Percentiles rank a stretch among this genome's conserved stretches.
These are phyloP conservation scores for Bombus waltoni DNA, from an alignment of 1,140 invertebrate genomes.

Conservation along the genomic window DNA sequence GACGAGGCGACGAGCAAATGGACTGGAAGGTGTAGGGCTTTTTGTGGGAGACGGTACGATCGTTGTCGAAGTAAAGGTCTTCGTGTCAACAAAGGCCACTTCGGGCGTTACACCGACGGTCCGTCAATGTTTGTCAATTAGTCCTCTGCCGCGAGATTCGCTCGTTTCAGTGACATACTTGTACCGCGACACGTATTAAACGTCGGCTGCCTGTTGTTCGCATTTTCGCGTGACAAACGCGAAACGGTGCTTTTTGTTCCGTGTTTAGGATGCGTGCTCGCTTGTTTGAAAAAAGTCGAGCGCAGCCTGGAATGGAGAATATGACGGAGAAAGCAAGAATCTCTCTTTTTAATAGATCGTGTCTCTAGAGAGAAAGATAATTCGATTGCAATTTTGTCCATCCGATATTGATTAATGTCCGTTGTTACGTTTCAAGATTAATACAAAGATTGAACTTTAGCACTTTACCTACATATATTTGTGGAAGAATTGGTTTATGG, in stretches of 20 bases:
- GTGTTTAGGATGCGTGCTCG: neutral
- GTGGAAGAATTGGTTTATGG: too few species aligned
- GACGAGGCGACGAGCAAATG: slow-evolving; percentile 65
- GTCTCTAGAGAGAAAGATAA: too few species aligned
- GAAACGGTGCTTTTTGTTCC: neutral
- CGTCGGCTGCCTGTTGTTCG: neutral
- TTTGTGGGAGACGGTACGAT: slow-evolving; percentile 60
- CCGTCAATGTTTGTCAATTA: slow-evolving; percentile 78
- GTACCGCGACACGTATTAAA: slow-evolving; percentile 18
- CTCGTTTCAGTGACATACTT: slow-evolving; percentile 56
- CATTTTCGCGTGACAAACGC: neutral
- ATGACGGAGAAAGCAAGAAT: too few species aligned
- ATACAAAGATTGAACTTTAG: too few species aligned
- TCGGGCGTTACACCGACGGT: slow-evolving; percentile 60
- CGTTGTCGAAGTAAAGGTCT: slow-evolving; percentile 63
- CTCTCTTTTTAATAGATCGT: too few species aligned
- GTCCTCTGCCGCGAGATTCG: slow-evolving; percentile 62
- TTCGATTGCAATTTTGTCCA: too few species aligned
- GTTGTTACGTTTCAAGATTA: too few species aligned
- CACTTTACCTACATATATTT: too few species aligned
- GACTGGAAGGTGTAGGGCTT: slow-evolving; percentile 68
- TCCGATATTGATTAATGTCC: too few species aligned
- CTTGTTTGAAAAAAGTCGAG: neutral
- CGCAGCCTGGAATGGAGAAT: too few species aligned
- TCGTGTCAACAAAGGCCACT: slow-evolving; percentile 74